Percentiles rank a stretch among this genome's conserved stretches.
phyloP scores from a whole-genome alignment of 2,888 invertebrate genomes.

The Tetragnatha montana region DNA sequence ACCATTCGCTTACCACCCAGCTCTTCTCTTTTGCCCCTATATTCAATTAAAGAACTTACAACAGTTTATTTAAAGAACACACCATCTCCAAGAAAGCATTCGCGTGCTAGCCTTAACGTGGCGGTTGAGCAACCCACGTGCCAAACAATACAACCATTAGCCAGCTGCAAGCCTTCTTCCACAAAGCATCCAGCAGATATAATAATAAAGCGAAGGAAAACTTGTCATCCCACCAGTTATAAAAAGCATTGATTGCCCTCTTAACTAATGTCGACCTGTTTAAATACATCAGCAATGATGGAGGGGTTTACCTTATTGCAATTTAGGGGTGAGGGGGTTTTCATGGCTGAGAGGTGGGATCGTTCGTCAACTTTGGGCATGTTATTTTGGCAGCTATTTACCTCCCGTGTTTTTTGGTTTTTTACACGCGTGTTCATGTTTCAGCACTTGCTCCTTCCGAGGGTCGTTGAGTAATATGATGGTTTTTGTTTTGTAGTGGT shows the following conservation, averaged over 20 bases:
- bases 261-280: neutral
- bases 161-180: neutral
- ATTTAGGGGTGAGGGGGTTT: neutral
- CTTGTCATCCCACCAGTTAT: neutral
- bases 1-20: too few species aligned
- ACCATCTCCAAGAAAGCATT: neutral
- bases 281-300: neutral
- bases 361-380: neutral
- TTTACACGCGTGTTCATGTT: neutral
- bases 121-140: neutral
- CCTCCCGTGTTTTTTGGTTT: neutral
- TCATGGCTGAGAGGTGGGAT: neutral
- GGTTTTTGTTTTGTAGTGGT: too few species aligned
- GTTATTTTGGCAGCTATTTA: neutral
- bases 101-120: neutral
- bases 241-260: conserved; percentile 12
- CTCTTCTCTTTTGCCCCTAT: too few species aligned
- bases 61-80: neutral
- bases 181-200: neutral
- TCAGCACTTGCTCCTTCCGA: neutral
- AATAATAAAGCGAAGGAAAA: neutral
- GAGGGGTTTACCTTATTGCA: neutral
- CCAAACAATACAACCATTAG: neutral
- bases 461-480: too few species aligned
- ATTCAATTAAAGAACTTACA: neutral